These are phyloP conservation scores for Margaritifera margaritifera DNA, from an alignment of 2,888 invertebrate species.

Conservation along the genomic window DNA sequence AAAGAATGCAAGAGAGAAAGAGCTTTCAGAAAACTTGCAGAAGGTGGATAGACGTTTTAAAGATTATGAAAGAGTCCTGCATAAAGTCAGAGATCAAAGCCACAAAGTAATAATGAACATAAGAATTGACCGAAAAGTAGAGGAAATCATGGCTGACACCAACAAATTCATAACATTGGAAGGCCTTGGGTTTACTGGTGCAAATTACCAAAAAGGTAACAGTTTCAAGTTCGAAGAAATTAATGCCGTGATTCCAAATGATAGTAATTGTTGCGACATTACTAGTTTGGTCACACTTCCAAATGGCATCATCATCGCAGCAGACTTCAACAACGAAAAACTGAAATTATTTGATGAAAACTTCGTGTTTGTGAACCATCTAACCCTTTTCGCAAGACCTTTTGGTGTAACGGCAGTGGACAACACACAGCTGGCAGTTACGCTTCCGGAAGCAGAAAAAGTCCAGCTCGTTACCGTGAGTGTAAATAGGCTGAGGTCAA, in stretches of 20 bases:
- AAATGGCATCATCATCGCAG: conserved; percentile 30
- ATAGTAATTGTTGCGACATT: conserved; percentile 25
- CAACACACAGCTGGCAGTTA: conserved; percentile 32
- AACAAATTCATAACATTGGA: too few relatives aligned
- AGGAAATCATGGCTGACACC: too few relatives aligned
- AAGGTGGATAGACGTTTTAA: too few relatives aligned
- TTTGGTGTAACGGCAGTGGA: conserved; percentile 34
- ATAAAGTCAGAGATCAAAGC: too few relatives aligned
- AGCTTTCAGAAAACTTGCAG: too few relatives aligned
- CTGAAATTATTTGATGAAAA: conserved; percentile 39
- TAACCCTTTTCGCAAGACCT: conserved; percentile 32
- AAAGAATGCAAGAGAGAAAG: too few relatives aligned
- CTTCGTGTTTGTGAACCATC: conserved; percentile 28
- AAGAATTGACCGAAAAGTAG: too few relatives aligned
- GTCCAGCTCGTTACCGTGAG: conserved; percentile 34
- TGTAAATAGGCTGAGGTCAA: conserved; percentile 24
- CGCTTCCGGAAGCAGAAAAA: conserved; percentile 38
- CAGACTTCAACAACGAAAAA: conserved; percentile 38
- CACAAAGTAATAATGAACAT: too few relatives aligned
- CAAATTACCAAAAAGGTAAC: too few relatives aligned
- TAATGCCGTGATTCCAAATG: conserved; percentile 29
- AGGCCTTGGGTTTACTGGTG: too few relatives aligned
- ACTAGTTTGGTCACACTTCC: conserved; percentile 28
- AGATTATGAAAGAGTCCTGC: too few relatives aligned
- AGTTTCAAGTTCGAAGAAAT: background rate